These are phyloP conservation scores for Chauna torquata DNA, from an alignment of 2,113 vertebrate genomes.

Conservation along the genomic window DNA sequence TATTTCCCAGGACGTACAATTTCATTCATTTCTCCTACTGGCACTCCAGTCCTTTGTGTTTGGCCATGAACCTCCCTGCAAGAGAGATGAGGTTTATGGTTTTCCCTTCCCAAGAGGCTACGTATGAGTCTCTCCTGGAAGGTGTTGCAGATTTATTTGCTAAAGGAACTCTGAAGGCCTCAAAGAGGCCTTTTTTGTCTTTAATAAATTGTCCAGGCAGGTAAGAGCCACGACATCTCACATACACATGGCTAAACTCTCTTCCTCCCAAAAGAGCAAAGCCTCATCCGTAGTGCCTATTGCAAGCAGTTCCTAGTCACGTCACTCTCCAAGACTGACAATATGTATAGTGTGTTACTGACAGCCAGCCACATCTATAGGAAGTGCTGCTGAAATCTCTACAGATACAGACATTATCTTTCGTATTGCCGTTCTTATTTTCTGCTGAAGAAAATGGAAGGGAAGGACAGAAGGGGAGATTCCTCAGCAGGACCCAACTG, in stretches of 20 bases:
- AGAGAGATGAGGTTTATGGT: not conserved
- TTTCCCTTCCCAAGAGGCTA: not conserved
- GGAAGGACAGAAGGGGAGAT: not conserved
- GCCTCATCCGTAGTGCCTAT: not conserved
- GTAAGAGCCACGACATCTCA: not conserved
- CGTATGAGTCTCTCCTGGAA: not conserved
- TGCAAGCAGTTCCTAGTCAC: not conserved
- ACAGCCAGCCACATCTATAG: not conserved
- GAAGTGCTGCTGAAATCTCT: not conserved
- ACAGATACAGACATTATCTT: not conserved
- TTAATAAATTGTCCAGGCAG: not conserved
- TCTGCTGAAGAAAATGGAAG: not conserved
- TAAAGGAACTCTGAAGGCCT: not conserved
- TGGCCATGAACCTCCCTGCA: rapidly evolving
- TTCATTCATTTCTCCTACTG: not conserved
- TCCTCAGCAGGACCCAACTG: not conserved
- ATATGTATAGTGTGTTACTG: too few relatives aligned
- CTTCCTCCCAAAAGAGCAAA: not conserved
- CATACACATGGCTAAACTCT: rapidly evolving
- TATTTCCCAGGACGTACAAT: not conserved
- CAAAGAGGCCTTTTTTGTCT: not conserved
- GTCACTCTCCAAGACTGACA: not conserved
- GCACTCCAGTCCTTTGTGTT: not conserved
- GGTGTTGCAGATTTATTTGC: not conserved
- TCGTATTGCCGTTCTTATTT: not conserved